phyloP scores from a whole-genome alignment of 1,140 invertebrate genomes.

The Muscidifurax raptorellus region DNA sequence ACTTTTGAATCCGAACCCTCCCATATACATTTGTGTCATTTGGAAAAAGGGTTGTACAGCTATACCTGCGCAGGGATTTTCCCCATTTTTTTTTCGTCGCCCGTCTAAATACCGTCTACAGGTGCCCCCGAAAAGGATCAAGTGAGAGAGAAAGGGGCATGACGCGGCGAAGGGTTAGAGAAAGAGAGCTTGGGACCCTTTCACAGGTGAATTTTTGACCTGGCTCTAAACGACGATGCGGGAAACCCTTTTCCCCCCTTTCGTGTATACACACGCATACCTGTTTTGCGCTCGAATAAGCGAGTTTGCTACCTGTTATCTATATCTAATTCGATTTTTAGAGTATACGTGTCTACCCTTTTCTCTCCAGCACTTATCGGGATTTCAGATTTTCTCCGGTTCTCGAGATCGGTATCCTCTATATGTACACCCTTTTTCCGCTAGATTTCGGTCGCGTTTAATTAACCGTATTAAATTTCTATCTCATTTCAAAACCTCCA shows the following conservation, averaged over 20 bases:
- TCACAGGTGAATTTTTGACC: constrained; percentile 61
- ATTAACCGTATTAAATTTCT: not conserved
- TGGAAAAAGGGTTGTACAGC: constrained; percentile 21
- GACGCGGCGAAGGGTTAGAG: constrained; percentile 59
- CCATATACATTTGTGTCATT: constrained; percentile 6
- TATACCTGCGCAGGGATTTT: constrained; percentile 17
- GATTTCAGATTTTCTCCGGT: constrained; percentile 1
- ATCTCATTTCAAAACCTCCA: too few relatives aligned
- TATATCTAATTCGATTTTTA: constrained; percentile 43
- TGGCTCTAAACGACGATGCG: constrained; percentile 27
- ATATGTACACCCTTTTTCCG: not conserved
- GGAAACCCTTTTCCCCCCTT: constrained; percentile 53
- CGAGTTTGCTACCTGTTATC: constrained; percentile 6
- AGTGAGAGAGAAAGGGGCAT: constrained; percentile 20
- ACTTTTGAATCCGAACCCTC: constrained; percentile 21
- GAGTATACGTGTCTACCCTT: not conserved
- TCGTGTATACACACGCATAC: not conserved
- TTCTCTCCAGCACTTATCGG: not conserved
- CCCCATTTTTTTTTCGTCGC: constrained; percentile 29
- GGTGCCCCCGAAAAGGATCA: constrained; percentile 53
- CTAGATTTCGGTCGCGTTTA: not conserved
- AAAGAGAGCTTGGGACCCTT: constrained; percentile 51
- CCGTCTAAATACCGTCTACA: constrained; percentile 37
- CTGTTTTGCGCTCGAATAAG: not conserved
- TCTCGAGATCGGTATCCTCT: not conserved